phyloP scores from a whole-genome alignment of 2,797 vertebrate genomes.

The Anisognathus igniventris region DNA sequence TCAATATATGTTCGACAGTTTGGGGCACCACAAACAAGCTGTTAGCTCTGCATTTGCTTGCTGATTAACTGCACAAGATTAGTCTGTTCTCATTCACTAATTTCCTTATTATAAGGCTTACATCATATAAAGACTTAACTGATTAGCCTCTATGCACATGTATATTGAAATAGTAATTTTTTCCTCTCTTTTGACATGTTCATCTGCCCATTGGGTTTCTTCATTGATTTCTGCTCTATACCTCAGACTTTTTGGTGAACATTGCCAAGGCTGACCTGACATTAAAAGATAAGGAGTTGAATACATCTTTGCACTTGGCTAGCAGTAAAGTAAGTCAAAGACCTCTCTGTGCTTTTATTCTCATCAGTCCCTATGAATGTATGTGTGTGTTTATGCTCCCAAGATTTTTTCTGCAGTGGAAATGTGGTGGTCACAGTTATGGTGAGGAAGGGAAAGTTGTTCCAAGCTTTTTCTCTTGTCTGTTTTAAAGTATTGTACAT shows the following conservation, averaged over 20 bases:
- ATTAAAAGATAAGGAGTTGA: constrained; percentile 84
- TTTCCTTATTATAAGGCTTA: not conserved
- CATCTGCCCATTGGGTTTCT: not conserved
- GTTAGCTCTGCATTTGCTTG: not conserved
- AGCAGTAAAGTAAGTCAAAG: constrained; percentile 86
- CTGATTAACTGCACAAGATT: not conserved
- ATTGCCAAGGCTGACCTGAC: constrained; percentile 79
- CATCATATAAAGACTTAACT: not conserved
- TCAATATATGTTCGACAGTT: not conserved
- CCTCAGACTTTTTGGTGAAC: constrained; percentile 87
- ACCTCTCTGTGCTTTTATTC: not conserved
- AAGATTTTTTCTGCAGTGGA: not conserved
- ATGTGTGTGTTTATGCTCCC: not conserved
- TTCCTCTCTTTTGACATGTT: not conserved
- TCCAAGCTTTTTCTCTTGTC: not conserved
- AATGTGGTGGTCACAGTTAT: not conserved
- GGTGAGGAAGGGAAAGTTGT: not conserved
- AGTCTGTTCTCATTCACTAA: not conserved
- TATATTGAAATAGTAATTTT: not conserved
- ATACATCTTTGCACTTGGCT: constrained; percentile 90
- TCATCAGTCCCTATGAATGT: not conserved
- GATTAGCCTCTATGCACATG: not conserved
- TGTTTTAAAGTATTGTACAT: not conserved
- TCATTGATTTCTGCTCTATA: not conserved
- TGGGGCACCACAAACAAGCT: not conserved